phyloP scores from a whole-genome alignment of 2,797 vertebrate species.

The Pseudochirops cupreus region DNA sequence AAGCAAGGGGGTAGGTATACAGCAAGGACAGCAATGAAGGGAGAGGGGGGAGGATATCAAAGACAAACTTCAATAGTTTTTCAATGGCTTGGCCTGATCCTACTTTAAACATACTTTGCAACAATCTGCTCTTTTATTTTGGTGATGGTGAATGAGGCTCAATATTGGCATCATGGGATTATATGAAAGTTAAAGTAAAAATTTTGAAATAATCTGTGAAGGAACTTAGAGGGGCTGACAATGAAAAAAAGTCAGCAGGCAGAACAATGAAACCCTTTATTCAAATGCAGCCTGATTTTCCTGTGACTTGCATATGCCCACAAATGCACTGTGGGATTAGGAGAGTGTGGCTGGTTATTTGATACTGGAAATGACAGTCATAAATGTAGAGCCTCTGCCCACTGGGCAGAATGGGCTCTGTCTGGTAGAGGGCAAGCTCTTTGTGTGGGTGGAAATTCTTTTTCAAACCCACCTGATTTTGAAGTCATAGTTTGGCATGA shows the following conservation, averaged over 20 bases:
- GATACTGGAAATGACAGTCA: neutral
- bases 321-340: neutral
- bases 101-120: neutral
- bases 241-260: neutral
- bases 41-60: neutral
- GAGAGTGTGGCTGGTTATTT: neutral
- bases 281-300: neutral
- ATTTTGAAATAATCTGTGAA: neutral
- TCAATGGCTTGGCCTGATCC: neutral
- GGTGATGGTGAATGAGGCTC: neutral
- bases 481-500: neutral
- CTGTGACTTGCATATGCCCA: neutral
- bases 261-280: neutral
- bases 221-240: neutral
- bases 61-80: neutral
- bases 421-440: neutral
- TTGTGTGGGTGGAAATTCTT: neutral
- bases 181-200: neutral
- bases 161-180: neutral
- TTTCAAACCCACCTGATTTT: neutral
- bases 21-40: neutral
- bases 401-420: neutral
- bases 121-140: slow-evolving; percentile 3
- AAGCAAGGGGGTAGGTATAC: neutral
- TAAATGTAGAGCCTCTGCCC: neutral